Conservation (phyloP, 2,888 invertebrate species). For the Ectemnius cavifrons region DNA sequence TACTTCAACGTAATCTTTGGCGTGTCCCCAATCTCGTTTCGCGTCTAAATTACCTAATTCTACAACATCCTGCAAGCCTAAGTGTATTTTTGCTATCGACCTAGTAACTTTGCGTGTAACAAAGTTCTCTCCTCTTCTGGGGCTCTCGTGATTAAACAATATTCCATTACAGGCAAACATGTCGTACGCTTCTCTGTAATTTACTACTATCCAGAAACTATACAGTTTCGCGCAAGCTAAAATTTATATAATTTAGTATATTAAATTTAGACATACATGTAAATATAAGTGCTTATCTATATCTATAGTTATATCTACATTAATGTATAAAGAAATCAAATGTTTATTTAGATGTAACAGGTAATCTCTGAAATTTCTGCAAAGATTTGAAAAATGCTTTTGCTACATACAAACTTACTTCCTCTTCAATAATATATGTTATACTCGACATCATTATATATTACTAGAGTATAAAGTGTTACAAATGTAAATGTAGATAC, state of each 20-base stretch:
- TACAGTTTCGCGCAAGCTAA: slow-evolving; percentile 96
- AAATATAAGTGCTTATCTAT: too few relatives aligned
- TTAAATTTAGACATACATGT: too few relatives aligned
- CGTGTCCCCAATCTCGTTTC: slow-evolving; percentile 98
- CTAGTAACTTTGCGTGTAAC: slow-evolving; percentile 99
- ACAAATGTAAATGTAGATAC: neutral
- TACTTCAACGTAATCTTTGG: slow-evolving; percentile 96
- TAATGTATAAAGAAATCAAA: too few relatives aligned
- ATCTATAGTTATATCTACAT: too few relatives aligned
- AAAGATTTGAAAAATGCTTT: too few relatives aligned
- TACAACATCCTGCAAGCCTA: slow-evolving; percentile 90
- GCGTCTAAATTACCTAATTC: slow-evolving; percentile 97
- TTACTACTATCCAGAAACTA: slow-evolving; percentile 97
- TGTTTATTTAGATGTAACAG: too few relatives aligned
- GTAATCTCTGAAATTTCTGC: too few relatives aligned
- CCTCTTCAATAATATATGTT: too few relatives aligned
- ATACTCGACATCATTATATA: neutral
- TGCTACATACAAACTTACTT: too few relatives aligned
- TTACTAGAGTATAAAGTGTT: neutral
- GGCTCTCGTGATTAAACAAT: slow-evolving; percentile 97
- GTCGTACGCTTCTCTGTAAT: slow-evolving; percentile 96
- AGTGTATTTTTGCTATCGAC: slow-evolving; percentile 96
- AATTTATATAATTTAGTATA: slow-evolving; percentile 42
- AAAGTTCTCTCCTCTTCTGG: slow-evolving; percentile 97
- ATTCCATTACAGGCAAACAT: slow-evolving; percentile 98